Evolutionary conservation across 2,888 invertebrate species (phyloP), one percentile per base, ranked within the genome.

Genomic region (Hydraecia micacea): DNA sequence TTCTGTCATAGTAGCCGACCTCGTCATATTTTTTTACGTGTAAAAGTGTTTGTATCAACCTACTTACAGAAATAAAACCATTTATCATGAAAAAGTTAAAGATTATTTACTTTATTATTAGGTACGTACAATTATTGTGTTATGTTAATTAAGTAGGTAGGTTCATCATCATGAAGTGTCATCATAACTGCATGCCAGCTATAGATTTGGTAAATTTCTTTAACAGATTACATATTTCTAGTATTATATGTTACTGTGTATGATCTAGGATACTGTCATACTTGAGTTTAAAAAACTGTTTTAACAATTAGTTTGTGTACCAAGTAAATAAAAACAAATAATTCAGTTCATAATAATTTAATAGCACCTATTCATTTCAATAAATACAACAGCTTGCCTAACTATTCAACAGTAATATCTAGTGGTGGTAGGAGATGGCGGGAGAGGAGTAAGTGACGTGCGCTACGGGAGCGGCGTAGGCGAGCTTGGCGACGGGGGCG

Each of bases 351-450:
- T 55, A 86, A 88, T 90, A 89, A 86, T 89, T 88, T 88, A 89
- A 69, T 90, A 81, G 74, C 77, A 83, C 78, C 75, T 80, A 77
- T n/a, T 77, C 39, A 81, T 77, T 78, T 80, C 1, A 80, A 76
- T 81, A 80, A 76, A 82, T 74, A 79, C 32, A 80, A 76, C 77
- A 87, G 79, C 32, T 87, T 67, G 73, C 39, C 21, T 79, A 83
- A 74, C 39, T 81, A 81, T 49, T 13, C 62, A 80, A 80, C 63
- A 72, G 28, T n/a, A 71, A 7, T 73, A 46, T 87, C 86, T 95
- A 95, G 92, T 95, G 95, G 88, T 95, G 94, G 93, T 95, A 96
- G 79, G 95, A 95, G 89, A 95, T 91, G 79, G 90, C 92, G 71
- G 96, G 95, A 60, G 95, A 95, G 3, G 95, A 92, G 92, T 91